Evolutionary conservation across 2,113 vertebrate species (phyloP), one percentile per base, ranked within the genome.

Genomic region (Hyaena hyaena): DNA sequence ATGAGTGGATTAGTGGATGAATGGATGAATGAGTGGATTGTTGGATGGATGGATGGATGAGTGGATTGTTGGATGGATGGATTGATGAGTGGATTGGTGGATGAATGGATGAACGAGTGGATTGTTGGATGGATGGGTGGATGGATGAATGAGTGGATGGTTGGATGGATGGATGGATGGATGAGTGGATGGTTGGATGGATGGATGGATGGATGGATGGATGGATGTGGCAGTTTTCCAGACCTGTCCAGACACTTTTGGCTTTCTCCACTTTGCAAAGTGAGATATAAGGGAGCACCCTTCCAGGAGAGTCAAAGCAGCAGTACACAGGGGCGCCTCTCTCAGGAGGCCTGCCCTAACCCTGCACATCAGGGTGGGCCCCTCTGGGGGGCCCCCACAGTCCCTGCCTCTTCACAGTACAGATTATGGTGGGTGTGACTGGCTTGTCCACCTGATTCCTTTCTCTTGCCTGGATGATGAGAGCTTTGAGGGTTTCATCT

Each of bases 341-440:
- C 53, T 48, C n/a, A 10, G 31, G 82, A 80, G 35, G 79, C n/a
- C 55, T 43, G 24, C 28, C 43, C 23, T 15, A 58, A 17, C 31
- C 33, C 39, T 21, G 48, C 35, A 11, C 8, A 3, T 15, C 16
- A 10, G 80, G 80, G 10, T 3, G 19, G 53, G 33, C 17, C n/a
- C 50, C 79, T 68, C 68, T 10, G 9, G 28, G 15, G 4, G 61
- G 9, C 48, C 73, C 55, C 50, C 15, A 2, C 74, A 31, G 58
- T 0, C 31, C 39, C 76, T 33, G 33, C 14, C 26, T 73, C 31
- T 1, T 21, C 63, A 24, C 5, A 11, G 17, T 53, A 21, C 4
- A 17, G 55, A 33, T 0, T 3, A 4, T 7, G 4, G 35, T 5
- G 28, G 58, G 45, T 17, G 0, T 12, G 23, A 3, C 14, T 2